Evolutionary conservation across 1,140 invertebrate species (phyloP).

Genomic region (Kradibia gibbosae): DNA sequence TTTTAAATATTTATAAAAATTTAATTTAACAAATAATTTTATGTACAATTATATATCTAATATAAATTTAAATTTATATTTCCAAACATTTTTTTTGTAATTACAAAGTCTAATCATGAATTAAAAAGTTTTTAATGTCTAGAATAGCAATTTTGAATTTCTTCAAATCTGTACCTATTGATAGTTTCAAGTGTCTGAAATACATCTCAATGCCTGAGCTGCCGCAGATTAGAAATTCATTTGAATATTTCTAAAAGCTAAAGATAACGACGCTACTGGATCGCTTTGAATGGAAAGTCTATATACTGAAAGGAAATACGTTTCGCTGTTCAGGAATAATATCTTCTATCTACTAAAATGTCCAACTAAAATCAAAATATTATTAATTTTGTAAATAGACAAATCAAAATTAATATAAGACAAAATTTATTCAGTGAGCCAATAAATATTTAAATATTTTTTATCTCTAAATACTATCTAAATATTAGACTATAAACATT

Average conservation of each 20-base stretch:
- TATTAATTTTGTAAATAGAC: background rate
- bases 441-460: no score
- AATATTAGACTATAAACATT: no score
- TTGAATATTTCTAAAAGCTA: conserved; percentile 64
- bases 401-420: background rate
- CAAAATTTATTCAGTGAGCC: no score
- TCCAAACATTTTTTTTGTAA: background rate
- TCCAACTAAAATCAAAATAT: conserved; percentile 21
- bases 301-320: conserved; percentile 31
- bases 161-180: conserved; percentile 29
- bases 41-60: no score
- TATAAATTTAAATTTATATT: background rate
- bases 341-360: no score
- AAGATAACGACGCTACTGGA: conserved; percentile 57
- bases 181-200: conserved; percentile 40
- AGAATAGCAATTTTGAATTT: conserved; percentile 43
- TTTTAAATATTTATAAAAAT: no score
- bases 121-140: conserved; percentile 24
- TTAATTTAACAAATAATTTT: no score
- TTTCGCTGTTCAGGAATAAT: conserved; percentile 19
- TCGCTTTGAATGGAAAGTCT: conserved; percentile 27
- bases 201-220: conserved; percentile 51
- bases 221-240: conserved; percentile 67
- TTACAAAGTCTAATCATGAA: background rate
- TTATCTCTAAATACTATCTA: no score